Evolutionary conservation across 1,140 invertebrate genomes (phyloP), one percentile per base, ranked within the genome.

Genomic region (Cataglyphis hispanica): DNA sequence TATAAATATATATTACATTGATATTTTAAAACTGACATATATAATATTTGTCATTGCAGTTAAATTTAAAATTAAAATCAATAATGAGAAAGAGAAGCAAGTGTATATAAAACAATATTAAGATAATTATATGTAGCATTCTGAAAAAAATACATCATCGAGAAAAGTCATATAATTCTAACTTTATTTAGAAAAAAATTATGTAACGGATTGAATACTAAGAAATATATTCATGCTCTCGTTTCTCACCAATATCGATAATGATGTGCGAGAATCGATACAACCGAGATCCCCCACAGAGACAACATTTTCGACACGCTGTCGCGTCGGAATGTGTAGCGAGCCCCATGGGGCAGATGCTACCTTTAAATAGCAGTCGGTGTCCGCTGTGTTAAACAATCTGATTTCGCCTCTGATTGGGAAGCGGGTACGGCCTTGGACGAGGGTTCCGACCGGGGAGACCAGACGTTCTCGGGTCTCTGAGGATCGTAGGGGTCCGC

Each of bases 341-440:
- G 25, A 70, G 53, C 53, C 70, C 27, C 87, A 69, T 60, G 58
- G 64, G 89, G 86, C 93, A 94, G 93, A 94, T 93, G 93, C 92
- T 87, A 84, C 80, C 81, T 88, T 92, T 94, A 93, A 94, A 93
- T 93, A 93, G 93, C 93, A 94, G 94, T 94, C 93, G 94, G 93
- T 92, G 92, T 92, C 91, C 92, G 92, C 91, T 93, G 92, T 93
- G 92, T 93, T 93, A 93, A 94, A 92, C 93, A 94, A 95, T 94
- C 92, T 91, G 92, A 93, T 94, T 94, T 93, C 87, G 89, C 84
- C 86, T 88, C 87, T 94, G 94, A 94, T 95, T 94, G 93, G 89
- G 88, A 92, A 91, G 86, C 88, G 91, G 90, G 86, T 61, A 85
- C 84, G 80, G 56, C 69, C 85, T 88, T 81, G 88, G 88, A 81